These are phyloP conservation scores for Xanthia icteritia DNA, from an alignment of 2,888 invertebrate species.

Conservation along the genomic window DNA sequence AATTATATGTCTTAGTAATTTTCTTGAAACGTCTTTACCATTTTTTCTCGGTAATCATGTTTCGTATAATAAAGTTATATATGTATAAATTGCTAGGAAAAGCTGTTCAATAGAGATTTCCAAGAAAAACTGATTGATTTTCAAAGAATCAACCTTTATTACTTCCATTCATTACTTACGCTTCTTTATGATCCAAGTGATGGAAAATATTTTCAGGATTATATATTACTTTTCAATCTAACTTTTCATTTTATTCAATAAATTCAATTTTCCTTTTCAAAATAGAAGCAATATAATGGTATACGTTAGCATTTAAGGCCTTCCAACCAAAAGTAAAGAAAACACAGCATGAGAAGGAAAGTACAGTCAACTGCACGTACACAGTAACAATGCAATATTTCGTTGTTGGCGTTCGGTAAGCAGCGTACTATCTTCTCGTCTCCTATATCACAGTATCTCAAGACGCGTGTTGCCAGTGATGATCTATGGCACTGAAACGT, in stretches of 20 bases:
- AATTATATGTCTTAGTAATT: background rate
- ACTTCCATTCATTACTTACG: constrained; percentile 7
- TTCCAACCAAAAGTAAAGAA: background rate
- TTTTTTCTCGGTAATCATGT: background rate
- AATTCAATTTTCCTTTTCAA: background rate
- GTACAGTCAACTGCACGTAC: too few relatives aligned
- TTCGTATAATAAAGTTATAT: background rate
- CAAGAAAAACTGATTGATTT: background rate
- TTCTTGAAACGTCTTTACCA: background rate
- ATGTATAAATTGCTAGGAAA: background rate
- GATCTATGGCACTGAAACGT: too few relatives aligned
- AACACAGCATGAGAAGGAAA: too few relatives aligned
- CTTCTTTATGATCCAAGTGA: background rate
- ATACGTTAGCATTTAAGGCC: background rate
- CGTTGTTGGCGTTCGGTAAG: too few relatives aligned
- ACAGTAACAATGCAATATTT: too few relatives aligned
- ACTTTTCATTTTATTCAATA: background rate
- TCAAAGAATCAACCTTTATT: background rate
- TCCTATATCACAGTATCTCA: too few relatives aligned
- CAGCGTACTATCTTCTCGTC: too few relatives aligned
- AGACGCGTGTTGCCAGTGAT: too few relatives aligned
- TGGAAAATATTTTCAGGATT: constrained; percentile 19
- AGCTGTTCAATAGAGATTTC: background rate
- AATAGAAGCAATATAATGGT: too few relatives aligned
- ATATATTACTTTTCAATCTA: background rate